Conservation (phyloP, 2,888 invertebrate genomes). For the Muschampia staudingeri region DNA sequence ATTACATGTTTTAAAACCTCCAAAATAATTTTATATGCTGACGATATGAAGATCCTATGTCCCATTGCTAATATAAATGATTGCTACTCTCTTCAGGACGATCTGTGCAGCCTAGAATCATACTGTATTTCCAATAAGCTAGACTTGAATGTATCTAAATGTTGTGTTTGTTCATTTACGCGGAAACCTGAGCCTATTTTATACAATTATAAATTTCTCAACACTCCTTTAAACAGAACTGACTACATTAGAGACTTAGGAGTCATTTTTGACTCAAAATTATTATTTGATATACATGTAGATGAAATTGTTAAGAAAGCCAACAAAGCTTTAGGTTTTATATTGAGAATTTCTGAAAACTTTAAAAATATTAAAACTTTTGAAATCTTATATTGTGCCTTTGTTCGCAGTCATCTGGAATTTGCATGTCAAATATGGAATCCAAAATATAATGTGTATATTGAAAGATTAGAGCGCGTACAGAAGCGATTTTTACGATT, state of each 20-base stretch:
- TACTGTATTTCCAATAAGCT: background rate
- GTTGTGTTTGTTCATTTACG: background rate
- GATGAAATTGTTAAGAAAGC: background rate
- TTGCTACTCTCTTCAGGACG: background rate
- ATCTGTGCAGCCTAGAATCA: background rate
- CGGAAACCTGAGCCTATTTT: background rate
- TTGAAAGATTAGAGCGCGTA: slow-evolving; percentile 15
- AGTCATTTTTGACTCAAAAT: background rate
- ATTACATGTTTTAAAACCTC: background rate
- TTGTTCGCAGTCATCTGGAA: slow-evolving; percentile 34
- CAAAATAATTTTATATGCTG: background rate
- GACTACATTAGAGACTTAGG: slow-evolving; percentile 4
- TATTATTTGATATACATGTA: background rate
- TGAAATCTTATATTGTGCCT: slow-evolving; percentile 20
- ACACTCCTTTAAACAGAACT: background rate
- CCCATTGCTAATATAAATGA: background rate
- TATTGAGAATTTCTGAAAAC: background rate
- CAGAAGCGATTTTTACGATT: slow-evolving; percentile 24
- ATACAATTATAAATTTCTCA: background rate
- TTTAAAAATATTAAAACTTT: slow-evolving; percentile 2
- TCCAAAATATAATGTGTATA: slow-evolving; percentile 4
- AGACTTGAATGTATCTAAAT: background rate
- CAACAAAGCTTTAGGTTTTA: background rate
- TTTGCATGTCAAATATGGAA: slow-evolving; percentile 38
- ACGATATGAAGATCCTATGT: background rate